Conservation (phyloP, 92 coral and sea anemone species). For the Desmophyllum pertusum region DNA sequence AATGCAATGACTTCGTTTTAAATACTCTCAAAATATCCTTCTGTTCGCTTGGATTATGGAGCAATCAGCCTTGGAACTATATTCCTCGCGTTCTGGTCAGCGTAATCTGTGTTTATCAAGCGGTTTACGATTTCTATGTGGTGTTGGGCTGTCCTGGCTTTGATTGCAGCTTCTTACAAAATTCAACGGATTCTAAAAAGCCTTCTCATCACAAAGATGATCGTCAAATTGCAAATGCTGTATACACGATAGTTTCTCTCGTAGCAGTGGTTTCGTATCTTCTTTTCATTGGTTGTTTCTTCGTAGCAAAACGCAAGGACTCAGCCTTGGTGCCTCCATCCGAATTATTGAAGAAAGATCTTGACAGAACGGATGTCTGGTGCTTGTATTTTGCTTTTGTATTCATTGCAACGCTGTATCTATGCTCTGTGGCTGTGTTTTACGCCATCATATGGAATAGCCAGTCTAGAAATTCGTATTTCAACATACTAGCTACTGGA, state of each 20-base stretch:
- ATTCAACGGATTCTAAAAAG: slow-evolving; percentile 43
- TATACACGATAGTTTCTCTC: slow-evolving; percentile 57
- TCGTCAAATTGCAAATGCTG: slow-evolving; percentile 57
- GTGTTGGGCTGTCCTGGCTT: slow-evolving; percentile 61
- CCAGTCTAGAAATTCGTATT: slow-evolving; percentile 60
- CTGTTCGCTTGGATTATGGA: slow-evolving; percentile 64
- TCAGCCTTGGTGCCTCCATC: slow-evolving; percentile 55
- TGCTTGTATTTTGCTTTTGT: slow-evolving; percentile 44
- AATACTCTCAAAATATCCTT: slow-evolving; percentile 42
- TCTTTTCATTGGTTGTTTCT: slow-evolving; percentile 48
- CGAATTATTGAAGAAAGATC: slow-evolving; percentile 48
- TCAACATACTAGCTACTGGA: slow-evolving; percentile 58
- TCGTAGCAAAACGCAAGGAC: slow-evolving; percentile 35
- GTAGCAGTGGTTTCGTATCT: slow-evolving; percentile 67
- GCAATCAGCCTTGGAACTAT: slow-evolving; percentile 48
- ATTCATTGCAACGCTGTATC: slow-evolving; percentile 38
- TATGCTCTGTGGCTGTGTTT: slow-evolving; percentile 65
- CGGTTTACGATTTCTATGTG: slow-evolving; percentile 64
- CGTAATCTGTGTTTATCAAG: slow-evolving; percentile 52
- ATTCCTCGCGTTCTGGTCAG: slow-evolving; percentile 42
- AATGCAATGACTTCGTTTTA: not conserved
- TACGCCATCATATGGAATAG: slow-evolving; percentile 52
- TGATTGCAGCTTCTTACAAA: slow-evolving; percentile 70
- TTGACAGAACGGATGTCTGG: slow-evolving; percentile 35
- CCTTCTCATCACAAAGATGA: slow-evolving; percentile 35